Evolutionary conservation across 2,888 invertebrate species (phyloP).

Genomic region (Hypomecis atomaria): DNA sequence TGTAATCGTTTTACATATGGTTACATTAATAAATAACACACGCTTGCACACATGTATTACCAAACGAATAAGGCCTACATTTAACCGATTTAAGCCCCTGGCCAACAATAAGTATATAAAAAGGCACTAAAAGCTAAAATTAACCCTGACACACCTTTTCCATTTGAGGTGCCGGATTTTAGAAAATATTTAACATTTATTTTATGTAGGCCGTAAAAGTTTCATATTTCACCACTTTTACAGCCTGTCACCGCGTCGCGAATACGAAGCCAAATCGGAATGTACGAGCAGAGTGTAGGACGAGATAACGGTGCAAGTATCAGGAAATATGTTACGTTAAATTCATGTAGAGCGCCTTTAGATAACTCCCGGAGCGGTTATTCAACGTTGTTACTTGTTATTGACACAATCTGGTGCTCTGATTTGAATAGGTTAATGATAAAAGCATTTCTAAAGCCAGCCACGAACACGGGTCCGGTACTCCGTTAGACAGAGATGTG

Average conservation of each 20-base stretch:
- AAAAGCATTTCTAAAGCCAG: slow-evolving; percentile 51
- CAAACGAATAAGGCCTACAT: too few species aligned
- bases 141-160: slow-evolving; percentile 31
- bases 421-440: slow-evolving; percentile 56
- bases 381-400: slow-evolving; percentile 55
- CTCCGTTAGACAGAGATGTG: slow-evolving; percentile 34
- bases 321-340: slow-evolving; percentile 30
- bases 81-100: neutral
- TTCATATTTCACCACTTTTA: slow-evolving; percentile 52
- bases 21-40: too few species aligned
- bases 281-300: slow-evolving; percentile 30
- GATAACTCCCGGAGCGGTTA: slow-evolving; percentile 52
- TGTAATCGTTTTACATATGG: too few species aligned
- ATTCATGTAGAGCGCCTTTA: slow-evolving; percentile 54
- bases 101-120: slow-evolving; percentile 7
- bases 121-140: slow-evolving; percentile 15
- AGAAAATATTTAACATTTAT: slow-evolving; percentile 33
- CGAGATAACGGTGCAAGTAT: slow-evolving; percentile 30
- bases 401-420: slow-evolving; percentile 54
- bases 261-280: slow-evolving; percentile 38
- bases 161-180: slow-evolving; percentile 28
- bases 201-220: slow-evolving; percentile 51
- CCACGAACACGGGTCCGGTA: slow-evolving; percentile 42
- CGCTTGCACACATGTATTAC: too few species aligned
- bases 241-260: slow-evolving; percentile 53